Base-by-base conservation (phyloP, 2,797 vertebrate genomes). In the Sciurus carolinensis region DNA sequence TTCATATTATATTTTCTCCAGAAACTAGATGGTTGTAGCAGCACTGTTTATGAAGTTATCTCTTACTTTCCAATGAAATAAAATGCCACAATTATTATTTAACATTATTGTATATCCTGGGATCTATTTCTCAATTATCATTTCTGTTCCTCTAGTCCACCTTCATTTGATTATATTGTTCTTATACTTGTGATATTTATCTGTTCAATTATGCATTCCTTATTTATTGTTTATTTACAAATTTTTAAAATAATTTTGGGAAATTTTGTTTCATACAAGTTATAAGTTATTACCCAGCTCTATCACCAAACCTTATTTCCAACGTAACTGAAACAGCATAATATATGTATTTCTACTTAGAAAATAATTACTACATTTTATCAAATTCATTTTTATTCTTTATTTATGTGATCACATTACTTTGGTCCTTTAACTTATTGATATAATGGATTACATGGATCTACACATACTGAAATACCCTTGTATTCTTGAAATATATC, bases 261-360 rank as follows among this genome's bases (percentile, higher is more conserved):
- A 73, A 83, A 42, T 82, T 28, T 71, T 71, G 77, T 72, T 81
- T 95, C 57, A 67, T 28, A 67, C 39, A 82, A 90, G 71, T 72
- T 76, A 6, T 47, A 81, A 57, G 52, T 17, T 6, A 67, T 64
- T 94, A 24, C 13, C 7, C 24, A 73, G 8, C 88, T 96, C 44
- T 59, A 44, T 39, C 24, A 44, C 5, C 59, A 84, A 94, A 47
- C 79, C 15, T 73, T 85, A 85, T 64, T 88, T 87, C 66, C 0
- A 50, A 50, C 54, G 36, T 82, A 85, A 54, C 14, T 66, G 11
- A 76, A 93, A 64, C 24, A 47, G 3, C 7, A 76, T 8, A 52
- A 69, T 30, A 62, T 36, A 72, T 72, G 6, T 39, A 17, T 73
- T 24, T 67, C 54, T 67, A 69, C 75, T 50, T 33, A 87, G 9